phyloP scores from a whole-genome alignment of 2,888 invertebrate genomes.

The Drosophila greeni region DNA sequence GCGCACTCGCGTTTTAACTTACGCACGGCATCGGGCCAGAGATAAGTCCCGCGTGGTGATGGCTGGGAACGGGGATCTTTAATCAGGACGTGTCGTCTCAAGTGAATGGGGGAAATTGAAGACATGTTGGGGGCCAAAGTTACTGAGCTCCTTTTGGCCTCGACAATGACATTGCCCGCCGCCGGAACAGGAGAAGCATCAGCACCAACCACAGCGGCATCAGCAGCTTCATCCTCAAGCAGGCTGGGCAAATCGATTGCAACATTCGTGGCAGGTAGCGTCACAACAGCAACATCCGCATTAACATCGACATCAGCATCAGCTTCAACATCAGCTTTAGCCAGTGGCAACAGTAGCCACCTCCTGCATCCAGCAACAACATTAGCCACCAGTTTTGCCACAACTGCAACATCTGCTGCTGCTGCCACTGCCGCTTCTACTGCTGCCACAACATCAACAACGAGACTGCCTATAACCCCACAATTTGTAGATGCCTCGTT shows the following conservation, averaged over 20 bases:
- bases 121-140: constrained; percentile 54
- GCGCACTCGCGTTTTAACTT: constrained; percentile 53
- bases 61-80: constrained; percentile 11
- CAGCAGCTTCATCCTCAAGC: constrained; percentile 31
- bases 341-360: constrained; percentile 24
- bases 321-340: constrained; percentile 13
- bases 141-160: constrained; percentile 33
- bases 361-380: constrained; percentile 21
- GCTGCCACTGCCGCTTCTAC: constrained; percentile 22
- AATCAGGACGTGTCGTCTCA: constrained; percentile 19
- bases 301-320: constrained; percentile 39
- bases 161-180: constrained; percentile 40
- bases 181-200: constrained; percentile 27
- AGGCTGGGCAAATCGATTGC: constrained; percentile 63
- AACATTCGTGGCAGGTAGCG: constrained; percentile 54
- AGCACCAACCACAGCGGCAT: constrained; percentile 24
- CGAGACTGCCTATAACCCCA: constrained; percentile 50
- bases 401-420: constrained; percentile 34
- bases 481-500: constrained; percentile 69
- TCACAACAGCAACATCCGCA: constrained; percentile 44
- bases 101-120: constrained; percentile 24
- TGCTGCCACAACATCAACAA: constrained; percentile 33
- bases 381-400: constrained; percentile 25
- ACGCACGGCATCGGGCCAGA: constrained; percentile 24
- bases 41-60: constrained; percentile 21